These are phyloP conservation scores for Rambutsinella grinnellia DNA, from an alignment of 2,888 invertebrate genomes.

Conservation along the genomic window DNA sequence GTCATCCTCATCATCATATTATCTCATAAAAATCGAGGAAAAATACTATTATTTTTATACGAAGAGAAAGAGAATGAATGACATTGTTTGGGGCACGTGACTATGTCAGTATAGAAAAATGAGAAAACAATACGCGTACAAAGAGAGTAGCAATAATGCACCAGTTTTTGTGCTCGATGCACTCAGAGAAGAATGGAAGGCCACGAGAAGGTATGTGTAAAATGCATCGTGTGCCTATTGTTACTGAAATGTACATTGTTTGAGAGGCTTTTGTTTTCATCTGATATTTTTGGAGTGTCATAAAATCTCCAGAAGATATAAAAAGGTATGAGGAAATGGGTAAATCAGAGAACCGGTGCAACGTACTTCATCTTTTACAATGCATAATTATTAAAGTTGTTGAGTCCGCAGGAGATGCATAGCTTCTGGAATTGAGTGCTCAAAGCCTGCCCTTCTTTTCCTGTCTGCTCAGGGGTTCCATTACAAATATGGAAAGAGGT, in stretches of 20 bases:
- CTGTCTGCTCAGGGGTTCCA: constrained; percentile 31
- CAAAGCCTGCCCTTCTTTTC: constrained; percentile 10
- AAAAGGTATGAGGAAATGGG: too few relatives aligned
- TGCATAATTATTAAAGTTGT: constrained; percentile 51
- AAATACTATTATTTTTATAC: too few relatives aligned
- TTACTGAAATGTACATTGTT: background rate
- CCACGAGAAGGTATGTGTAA: too few relatives aligned
- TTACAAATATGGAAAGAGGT: constrained; percentile 43
- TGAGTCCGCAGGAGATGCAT: constrained; percentile 46
- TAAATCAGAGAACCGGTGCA: too few relatives aligned
- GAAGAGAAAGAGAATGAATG: constrained; percentile 33
- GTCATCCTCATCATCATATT: constrained; percentile 12
- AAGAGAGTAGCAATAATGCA: constrained; percentile 5
- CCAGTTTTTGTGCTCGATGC: background rate
- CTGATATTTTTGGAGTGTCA: background rate
- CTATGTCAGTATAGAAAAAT: constrained; percentile 43
- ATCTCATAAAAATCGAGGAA: background rate
- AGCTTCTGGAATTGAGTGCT: constrained; percentile 48
- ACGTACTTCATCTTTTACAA: too few relatives aligned
- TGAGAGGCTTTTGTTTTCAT: constrained; percentile 15
- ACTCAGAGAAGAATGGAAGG: background rate
- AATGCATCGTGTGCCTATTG: background rate
- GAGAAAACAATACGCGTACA: constrained; percentile 2
- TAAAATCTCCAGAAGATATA: background rate
- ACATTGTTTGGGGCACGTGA: constrained; percentile 51